Conservation (phyloP, 2,888 invertebrate genomes). For the Muschampia plurimacula region DNA sequence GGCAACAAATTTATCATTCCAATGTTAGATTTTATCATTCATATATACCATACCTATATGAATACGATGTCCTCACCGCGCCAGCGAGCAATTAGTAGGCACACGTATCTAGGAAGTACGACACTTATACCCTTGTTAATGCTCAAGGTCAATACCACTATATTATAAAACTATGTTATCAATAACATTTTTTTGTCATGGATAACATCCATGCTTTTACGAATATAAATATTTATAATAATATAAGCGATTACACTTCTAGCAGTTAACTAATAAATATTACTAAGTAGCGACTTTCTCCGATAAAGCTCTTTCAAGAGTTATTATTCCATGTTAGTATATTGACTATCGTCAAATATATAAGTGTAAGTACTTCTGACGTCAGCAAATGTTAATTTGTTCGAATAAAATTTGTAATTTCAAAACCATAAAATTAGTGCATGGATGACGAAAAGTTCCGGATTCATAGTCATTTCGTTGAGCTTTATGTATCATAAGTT, state of each 20-base stretch:
- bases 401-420: not conserved
- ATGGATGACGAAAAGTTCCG: not conserved
- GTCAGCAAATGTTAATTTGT: not conserved
- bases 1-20: slow-evolving; percentile 69
- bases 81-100: not conserved
- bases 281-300: slow-evolving; percentile 19
- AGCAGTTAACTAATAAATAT: slow-evolving; percentile 28
- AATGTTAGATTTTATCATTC: slow-evolving; percentile 54
- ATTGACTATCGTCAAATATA: slow-evolving; percentile 5
- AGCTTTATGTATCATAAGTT: slow-evolving; percentile 1
- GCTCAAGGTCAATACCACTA: slow-evolving; percentile 15
- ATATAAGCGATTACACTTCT: slow-evolving; percentile 18
- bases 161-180: slow-evolving; percentile 31
- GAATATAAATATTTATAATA: slow-evolving; percentile 24
- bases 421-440: slow-evolving; percentile 7
- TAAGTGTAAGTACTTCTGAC: slow-evolving; percentile 5
- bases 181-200: slow-evolving; percentile 23
- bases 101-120: slow-evolving; percentile 8
- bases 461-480: slow-evolving; percentile 7
- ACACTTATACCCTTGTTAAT: slow-evolving; percentile 24
- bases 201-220: slow-evolving; percentile 23
- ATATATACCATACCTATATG: not conserved
- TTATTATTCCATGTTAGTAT: slow-evolving; percentile 15
- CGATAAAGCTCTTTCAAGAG: slow-evolving; percentile 30
- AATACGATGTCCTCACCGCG: slow-evolving; percentile 25